Evolutionary conservation across 2,113 vertebrate species (phyloP), one percentile per base, ranked within the genome.

Genomic region (Leucosticte australis): DNA sequence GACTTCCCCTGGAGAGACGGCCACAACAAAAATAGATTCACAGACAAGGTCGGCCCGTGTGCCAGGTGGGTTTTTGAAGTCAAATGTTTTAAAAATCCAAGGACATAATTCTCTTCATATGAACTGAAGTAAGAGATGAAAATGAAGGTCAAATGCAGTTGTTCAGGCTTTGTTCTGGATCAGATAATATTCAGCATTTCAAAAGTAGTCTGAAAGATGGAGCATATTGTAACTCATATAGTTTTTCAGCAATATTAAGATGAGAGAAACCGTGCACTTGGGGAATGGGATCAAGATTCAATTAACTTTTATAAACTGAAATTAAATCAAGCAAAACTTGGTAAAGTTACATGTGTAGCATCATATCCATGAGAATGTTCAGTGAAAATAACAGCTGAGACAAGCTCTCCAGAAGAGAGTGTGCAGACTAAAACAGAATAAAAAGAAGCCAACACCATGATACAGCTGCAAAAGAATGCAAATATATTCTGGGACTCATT

Each of bases 11-110:
- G 85, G 12, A 52, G 70, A 80, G 7, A 60, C n/a, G 0, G 3
- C 64, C 31, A 83, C 78, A n/a, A 31, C 76, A 79, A 39, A 23
- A 44, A 7, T 39, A 63, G 3, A 0, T n/a, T 31, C 83, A 39
- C 39, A 87, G 5, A 15, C 0, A 35, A 83, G 79, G 35, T 31
- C 0, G 0, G 1, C 82, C 41, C 5, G 0, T 2, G 7, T 97
- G 69, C 96, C 97, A 96, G 97, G 97, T 97, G 53, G 7, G 93
- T 59, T 74, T 92, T 37, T 30, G 7, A 52, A 83, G 27, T 24
- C 22, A 31, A 26, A 13, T 59, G 3, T 55, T 94, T 88, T 60
- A 47, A 63, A 31, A 62, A 16, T 52, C 16, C 31, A 70, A 33
- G 10, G 24, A 30, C 19, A n/a, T 19, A 81, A 47, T 37, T 62